Conservation (phyloP, 2,113 vertebrate species). For the Dasyornis broadbenti region DNA sequence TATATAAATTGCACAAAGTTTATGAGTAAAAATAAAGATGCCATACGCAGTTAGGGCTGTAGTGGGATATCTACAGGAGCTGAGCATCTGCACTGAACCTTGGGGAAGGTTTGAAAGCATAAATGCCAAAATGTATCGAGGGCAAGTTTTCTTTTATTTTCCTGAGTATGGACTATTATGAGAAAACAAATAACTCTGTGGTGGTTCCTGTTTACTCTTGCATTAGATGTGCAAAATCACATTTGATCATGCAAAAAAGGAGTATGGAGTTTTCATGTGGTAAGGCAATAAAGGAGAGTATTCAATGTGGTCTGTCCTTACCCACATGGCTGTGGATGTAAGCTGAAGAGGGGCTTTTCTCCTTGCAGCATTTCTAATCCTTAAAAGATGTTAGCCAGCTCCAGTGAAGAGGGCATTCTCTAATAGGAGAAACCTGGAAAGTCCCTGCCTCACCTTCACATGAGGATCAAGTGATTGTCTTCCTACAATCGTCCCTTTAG, state of each 20-base stretch:
- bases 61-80: background rate
- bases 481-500: background rate
- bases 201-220: background rate
- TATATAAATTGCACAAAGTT: background rate
- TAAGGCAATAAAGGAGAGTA: background rate
- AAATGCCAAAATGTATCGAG: background rate
- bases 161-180: fast-evolving
- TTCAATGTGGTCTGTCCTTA: background rate
- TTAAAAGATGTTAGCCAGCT: background rate
- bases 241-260: background rate
- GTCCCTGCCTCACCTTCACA: background rate
- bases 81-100: background rate
- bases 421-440: background rate
- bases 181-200: background rate
- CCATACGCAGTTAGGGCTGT: fast-evolving
- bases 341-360: background rate
- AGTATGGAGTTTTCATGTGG: background rate
- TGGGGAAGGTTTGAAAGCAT: background rate
- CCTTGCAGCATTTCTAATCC: background rate
- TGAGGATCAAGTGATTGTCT: background rate
- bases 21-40: background rate
- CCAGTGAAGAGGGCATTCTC: background rate
- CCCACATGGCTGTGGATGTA: background rate
- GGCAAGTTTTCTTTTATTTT: background rate
- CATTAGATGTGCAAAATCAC: background rate